Evolutionary conservation across 35 echinoderm and acorn worm genomes (phyloP).

Genomic region (Strongylocentrotus purpuratus): DNA sequence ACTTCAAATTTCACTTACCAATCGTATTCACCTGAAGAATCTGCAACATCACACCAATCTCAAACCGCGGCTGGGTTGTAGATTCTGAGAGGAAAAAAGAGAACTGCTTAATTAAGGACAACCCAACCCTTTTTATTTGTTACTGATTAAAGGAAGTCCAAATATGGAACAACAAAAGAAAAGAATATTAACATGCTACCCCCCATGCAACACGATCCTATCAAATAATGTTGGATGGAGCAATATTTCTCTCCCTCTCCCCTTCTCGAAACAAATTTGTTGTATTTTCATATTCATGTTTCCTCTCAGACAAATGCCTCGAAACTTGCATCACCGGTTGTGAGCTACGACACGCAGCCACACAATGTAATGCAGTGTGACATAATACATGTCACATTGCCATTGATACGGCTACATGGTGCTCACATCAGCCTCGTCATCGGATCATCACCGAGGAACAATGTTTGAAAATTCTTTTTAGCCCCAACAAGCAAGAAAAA

Average conservation of each 20-base stretch:
- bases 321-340: slow-evolving; percentile 30
- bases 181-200: too few relatives aligned
- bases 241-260: too few relatives aligned
- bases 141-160: too few relatives aligned
- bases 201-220: too few relatives aligned
- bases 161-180: too few relatives aligned
- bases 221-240: too few relatives aligned
- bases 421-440: slow-evolving; percentile 62
- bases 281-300: too few relatives aligned
- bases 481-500: too few relatives aligned
- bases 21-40: background rate
- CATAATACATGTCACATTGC: slow-evolving; percentile 54
- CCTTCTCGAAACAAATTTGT: too few relatives aligned
- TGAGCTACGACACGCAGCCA: background rate
- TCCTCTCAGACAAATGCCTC: slow-evolving; percentile 73
- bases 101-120: too few relatives aligned
- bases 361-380: slow-evolving; percentile 28
- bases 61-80: background rate
- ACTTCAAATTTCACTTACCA: background rate
- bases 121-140: too few relatives aligned
- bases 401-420: slow-evolving; percentile 3
- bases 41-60: background rate
- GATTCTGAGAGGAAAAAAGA: background rate
- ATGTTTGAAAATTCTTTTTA: too few relatives aligned
- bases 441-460: slow-evolving; percentile 53